Evolutionary conservation across 2,113 vertebrate species (phyloP).

Genomic region (Patagioenas fasciata): DNA sequence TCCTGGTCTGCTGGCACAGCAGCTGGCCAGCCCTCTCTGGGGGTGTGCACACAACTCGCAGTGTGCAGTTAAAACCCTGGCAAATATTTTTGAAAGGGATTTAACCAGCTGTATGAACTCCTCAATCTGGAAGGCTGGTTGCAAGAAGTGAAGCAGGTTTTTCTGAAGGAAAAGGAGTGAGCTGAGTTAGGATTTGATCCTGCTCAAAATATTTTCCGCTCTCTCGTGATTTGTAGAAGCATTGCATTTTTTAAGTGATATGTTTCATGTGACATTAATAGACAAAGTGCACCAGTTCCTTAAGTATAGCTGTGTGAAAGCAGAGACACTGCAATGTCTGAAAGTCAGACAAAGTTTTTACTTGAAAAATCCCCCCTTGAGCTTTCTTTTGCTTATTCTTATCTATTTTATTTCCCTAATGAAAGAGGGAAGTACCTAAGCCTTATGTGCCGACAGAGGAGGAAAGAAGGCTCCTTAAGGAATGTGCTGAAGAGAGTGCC

Average conservation of each 20-base stretch:
- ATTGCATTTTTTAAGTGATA: fast-evolving
- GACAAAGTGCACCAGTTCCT: background rate
- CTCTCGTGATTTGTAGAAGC: background rate
- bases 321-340: background rate
- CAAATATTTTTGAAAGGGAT: fast-evolving
- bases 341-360: background rate
- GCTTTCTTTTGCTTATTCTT: background rate
- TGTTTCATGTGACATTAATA: background rate
- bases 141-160: background rate
- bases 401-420: background rate
- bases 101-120: background rate
- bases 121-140: background rate
- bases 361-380: background rate
- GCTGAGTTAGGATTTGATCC: background rate
- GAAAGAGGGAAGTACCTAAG: conserved; percentile 69
- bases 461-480: conserved; percentile 82
- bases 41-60: fast-evolving
- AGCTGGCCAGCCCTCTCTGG: background rate
- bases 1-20: background rate
- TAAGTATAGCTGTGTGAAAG: background rate
- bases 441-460: conserved; percentile 86
- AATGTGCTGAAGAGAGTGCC: conserved; percentile 89
- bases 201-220: background rate
- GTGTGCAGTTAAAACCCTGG: background rate
- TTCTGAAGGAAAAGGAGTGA: background rate